phyloP scores from a whole-genome alignment of 2,797 vertebrate genomes.

The Sebastolobus altivelis region DNA sequence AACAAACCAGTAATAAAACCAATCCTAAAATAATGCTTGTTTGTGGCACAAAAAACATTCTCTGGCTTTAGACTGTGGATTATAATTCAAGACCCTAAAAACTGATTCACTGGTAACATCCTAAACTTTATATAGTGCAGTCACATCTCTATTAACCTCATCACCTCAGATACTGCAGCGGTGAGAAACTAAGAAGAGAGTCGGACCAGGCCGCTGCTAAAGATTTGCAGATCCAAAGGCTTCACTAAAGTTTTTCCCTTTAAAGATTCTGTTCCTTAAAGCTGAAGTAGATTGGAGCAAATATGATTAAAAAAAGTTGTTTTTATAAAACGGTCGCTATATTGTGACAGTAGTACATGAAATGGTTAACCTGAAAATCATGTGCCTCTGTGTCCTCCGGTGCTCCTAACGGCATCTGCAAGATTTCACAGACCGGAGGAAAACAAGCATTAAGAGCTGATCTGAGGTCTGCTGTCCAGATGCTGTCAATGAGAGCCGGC shows the following conservation, averaged over 20 bases:
- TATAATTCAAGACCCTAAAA: neutral
- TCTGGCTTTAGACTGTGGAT: neutral
- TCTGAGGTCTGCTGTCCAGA: no score
- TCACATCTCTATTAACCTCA: slow-evolving; percentile 27
- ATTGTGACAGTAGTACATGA: no score
- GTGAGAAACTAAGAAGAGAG: slow-evolving; percentile 39
- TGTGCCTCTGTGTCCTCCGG: no score
- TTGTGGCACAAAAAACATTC: neutral
- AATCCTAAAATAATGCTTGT: neutral
- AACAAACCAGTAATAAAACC: neutral
- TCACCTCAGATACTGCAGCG: slow-evolving; percentile 12
- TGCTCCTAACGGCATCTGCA: no score
- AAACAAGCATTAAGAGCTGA: no score
- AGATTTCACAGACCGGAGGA: no score
- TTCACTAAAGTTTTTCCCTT: slow-evolving; percentile 76
- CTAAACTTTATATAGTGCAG: neutral
- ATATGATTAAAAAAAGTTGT: no score
- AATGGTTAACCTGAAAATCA: no score
- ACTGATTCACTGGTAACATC: neutral
- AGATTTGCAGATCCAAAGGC: slow-evolving; percentile 66
- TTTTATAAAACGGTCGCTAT: no score
- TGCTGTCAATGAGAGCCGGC: no score
- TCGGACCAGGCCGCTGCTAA: slow-evolving; percentile 43
- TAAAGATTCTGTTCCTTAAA: slow-evolving; percentile 75
- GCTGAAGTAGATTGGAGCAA: no score